These are phyloP conservation scores for Malurus melanocephalus DNA, from an alignment of 2,113 vertebrate genomes.

Conservation along the genomic window DNA sequence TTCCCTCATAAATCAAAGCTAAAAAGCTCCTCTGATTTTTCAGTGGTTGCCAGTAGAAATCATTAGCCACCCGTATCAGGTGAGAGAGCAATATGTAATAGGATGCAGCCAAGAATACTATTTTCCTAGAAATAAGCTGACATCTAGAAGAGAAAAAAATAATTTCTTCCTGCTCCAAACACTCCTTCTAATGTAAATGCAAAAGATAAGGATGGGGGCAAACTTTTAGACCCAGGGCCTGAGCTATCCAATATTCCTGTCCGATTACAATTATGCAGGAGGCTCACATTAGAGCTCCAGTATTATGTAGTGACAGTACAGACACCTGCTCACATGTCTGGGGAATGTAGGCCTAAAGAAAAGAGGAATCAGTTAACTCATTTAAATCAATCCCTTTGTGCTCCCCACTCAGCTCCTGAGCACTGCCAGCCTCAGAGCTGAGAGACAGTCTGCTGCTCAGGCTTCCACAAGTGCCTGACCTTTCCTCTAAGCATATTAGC, in stretches of 20 bases:
- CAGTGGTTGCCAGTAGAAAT: neutral
- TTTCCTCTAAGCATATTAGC: slow-evolving; percentile 36
- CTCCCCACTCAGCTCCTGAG: neutral
- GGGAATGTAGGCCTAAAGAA: neutral
- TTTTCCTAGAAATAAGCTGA: neutral
- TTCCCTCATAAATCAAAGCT: neutral
- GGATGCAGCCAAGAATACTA: neutral
- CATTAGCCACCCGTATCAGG: neutral
- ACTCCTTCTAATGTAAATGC: neutral
- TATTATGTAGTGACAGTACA: neutral
- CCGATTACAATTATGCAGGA: neutral
- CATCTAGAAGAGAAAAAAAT: neutral
- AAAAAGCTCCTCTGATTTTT: neutral
- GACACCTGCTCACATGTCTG: neutral
- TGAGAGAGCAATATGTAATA: neutral
- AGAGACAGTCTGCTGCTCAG: neutral
- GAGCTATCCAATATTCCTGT: neutral
- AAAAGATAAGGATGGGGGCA: neutral
- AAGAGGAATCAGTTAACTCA: neutral
- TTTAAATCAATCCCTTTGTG: neutral
- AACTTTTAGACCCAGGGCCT: neutral
- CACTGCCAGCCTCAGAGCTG: neutral
- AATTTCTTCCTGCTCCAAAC: neutral
- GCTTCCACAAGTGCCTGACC: slow-evolving; percentile 31
- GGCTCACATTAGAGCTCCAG: neutral